Evolutionary conservation across 2,888 invertebrate genomes (phyloP).

Genomic region (Amaurobius ferox): DNA sequence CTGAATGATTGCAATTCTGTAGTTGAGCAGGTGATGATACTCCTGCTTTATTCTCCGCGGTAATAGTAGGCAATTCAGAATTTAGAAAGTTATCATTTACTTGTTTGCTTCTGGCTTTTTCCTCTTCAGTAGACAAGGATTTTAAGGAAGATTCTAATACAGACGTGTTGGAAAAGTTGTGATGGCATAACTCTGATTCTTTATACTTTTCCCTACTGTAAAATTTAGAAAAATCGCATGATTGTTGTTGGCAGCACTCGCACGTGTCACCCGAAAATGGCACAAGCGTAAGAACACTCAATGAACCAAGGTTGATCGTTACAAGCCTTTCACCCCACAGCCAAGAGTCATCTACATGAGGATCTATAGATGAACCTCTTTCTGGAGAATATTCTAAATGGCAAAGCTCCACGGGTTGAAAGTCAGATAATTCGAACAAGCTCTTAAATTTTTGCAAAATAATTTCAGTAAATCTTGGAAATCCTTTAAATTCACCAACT

Average conservation of each 20-base stretch:
- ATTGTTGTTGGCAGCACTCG: neutral
- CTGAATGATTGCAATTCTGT: too few species aligned
- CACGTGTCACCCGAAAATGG: slow-evolving; percentile 73
- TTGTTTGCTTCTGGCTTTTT: too few species aligned
- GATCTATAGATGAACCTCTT: slow-evolving; percentile 95
- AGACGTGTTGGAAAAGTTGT: neutral
- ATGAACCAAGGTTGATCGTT: slow-evolving; percentile 90
- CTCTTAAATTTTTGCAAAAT: slow-evolving; percentile 86
- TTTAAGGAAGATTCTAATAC: neutral
- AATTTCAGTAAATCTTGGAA: slow-evolving; percentile 87
- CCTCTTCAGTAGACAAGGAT: too few species aligned
- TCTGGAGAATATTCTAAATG: slow-evolving; percentile 92
- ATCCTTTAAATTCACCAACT: slow-evolving; percentile 88
- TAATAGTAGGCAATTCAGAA: too few species aligned
- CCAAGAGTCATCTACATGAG: slow-evolving; percentile 99
- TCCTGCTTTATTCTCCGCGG: too few species aligned
- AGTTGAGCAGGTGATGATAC: too few species aligned
- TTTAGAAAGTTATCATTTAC: too few species aligned
- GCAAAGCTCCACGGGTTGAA: slow-evolving; percentile 94
- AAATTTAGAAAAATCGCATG: too few species aligned
- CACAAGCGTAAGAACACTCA: slow-evolving; percentile 89
- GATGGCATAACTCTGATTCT: neutral
- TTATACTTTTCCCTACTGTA: neutral
- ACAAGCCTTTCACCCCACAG: slow-evolving; percentile 99
- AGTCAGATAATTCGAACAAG: slow-evolving; percentile 83